phyloP scores from a whole-genome alignment of 2,113 vertebrate species.

The Poeciliopsis prolifica region DNA sequence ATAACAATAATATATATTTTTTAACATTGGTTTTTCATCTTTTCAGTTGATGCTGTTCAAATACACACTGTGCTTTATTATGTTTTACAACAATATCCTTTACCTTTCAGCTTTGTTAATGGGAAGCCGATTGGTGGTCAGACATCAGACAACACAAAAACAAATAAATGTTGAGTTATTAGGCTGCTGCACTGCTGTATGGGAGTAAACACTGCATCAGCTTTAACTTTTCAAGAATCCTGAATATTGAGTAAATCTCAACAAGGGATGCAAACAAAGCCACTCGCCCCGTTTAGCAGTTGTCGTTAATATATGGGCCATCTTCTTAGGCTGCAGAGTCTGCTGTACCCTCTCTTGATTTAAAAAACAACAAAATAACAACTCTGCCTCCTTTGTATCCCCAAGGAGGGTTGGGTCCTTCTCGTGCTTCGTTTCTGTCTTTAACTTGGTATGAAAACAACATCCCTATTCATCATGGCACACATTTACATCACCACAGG shows the following conservation, averaged over 20 bases:
- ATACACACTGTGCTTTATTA: no score
- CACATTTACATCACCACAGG: conserved; percentile 8
- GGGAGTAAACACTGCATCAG: neutral
- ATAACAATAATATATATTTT: no score
- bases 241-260: neutral
- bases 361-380: conserved; percentile 16
- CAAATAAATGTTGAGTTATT: neutral
- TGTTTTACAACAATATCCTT: no score
- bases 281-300: neutral
- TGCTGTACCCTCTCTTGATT: conserved; percentile 18
- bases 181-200: neutral
- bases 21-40: no score
- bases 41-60: no score
- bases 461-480: conserved; percentile 61
- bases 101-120: neutral
- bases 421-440: conserved; percentile 7
- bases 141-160: neutral
- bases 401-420: neutral
- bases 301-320: no score
- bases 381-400: conserved; percentile 8
- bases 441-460: neutral
- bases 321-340: neutral
- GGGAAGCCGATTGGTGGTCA: neutral
- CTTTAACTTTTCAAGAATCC: neutral
- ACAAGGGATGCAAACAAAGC: neutral